These are phyloP conservation scores for Tubulanus polymorphus DNA, from an alignment of 2,888 invertebrate species.

Conservation along the genomic window DNA sequence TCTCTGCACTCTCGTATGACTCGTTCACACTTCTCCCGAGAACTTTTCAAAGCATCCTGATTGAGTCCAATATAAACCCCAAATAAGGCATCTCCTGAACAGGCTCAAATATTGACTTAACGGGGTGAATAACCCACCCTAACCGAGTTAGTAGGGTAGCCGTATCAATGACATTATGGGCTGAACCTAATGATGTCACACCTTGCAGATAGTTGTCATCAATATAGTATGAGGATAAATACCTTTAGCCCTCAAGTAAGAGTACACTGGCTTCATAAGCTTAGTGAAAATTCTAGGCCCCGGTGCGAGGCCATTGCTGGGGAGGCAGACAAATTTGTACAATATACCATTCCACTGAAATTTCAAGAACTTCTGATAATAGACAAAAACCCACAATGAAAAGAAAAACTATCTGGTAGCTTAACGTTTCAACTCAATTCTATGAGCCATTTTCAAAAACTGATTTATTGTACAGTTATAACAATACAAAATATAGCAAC, in stretches of 20 bases:
- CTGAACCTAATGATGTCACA: not conserved
- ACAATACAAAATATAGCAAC: too few species aligned
- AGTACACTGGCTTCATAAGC: not conserved
- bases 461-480: too few species aligned
- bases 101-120: slow-evolving; percentile 3
- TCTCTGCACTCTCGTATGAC: slow-evolving; percentile 1
- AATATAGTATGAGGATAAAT: not conserved
- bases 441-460: too few species aligned
- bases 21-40: slow-evolving; percentile 1
- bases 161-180: not conserved
- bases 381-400: too few species aligned
- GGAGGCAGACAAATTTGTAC: not conserved
- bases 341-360: not conserved
- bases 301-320: not conserved
- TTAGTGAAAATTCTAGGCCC: not conserved
- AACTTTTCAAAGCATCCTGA: not conserved
- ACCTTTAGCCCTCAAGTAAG: not conserved
- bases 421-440: too few species aligned
- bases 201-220: not conserved
- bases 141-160: not conserved
- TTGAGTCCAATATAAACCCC: slow-evolving; percentile 7
- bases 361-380: not conserved
- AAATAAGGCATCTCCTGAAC: slow-evolving; percentile 2
- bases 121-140: slow-evolving; percentile 1
- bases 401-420: too few species aligned